A percentile compares a stretch with the other conserved stretches of the same genome.
Evolutionary conservation across 2,797 vertebrate species (phyloP).

Genomic region (Spatula versicolor): DNA sequence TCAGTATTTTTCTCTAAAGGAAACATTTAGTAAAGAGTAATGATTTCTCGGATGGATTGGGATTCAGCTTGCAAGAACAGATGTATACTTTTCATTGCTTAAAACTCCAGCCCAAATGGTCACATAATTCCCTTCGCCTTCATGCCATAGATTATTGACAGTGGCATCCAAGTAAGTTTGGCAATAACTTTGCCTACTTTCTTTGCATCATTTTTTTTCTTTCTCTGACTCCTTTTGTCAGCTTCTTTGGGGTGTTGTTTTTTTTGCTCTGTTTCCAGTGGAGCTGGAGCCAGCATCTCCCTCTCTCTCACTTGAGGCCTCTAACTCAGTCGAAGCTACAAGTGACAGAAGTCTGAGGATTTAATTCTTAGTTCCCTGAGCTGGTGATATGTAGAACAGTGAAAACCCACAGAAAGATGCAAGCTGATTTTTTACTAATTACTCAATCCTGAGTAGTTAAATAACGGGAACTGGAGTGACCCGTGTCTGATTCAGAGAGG

Average conservation of each 20-base stretch:
- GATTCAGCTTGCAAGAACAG: background rate
- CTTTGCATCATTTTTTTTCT: background rate
- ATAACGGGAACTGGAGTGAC: no score
- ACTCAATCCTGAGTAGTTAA: background rate
- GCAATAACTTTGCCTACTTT: background rate
- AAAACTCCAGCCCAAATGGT: background rate
- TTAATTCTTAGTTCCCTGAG: background rate
- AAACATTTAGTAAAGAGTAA: background rate
- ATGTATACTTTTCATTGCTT: background rate
- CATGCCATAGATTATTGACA: background rate
- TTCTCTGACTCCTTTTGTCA: background rate
- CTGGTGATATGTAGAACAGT: background rate
- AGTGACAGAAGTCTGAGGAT: background rate
- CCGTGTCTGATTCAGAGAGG: fast-evolving
- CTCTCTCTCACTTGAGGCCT: background rate
- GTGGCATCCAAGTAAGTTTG: background rate
- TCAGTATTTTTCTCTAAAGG: background rate
- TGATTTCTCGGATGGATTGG: background rate
- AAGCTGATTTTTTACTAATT: background rate
- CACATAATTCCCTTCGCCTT: background rate
- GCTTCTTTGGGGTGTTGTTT: background rate
- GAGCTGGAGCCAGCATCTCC: background rate
- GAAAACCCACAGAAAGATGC: background rate
- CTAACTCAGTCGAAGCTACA: background rate
- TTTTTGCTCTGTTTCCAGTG: background rate